These are phyloP conservation scores for Chlamydotis undulata DNA, from an alignment of 2,113 vertebrate genomes.

Conservation along the genomic window DNA sequence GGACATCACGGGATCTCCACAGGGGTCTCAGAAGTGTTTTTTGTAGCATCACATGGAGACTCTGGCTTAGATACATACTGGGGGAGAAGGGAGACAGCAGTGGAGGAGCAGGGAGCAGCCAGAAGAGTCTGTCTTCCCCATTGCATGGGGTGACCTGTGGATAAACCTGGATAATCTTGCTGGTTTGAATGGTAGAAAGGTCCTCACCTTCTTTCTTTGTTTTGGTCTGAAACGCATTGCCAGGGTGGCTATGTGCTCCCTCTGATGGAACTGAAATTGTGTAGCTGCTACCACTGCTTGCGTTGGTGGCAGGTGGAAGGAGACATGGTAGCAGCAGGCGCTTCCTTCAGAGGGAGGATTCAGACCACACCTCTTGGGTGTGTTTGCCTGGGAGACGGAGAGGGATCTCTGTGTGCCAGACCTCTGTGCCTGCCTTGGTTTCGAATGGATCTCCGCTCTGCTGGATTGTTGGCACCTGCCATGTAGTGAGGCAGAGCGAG, in stretches of 20 bases:
- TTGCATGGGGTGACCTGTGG: rapidly evolving
- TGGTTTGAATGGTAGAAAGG: neutral
- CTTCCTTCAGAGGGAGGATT: neutral
- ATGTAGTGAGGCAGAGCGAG: rapidly evolving
- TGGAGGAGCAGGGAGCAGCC: neutral
- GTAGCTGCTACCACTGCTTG: neutral
- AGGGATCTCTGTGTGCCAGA: neutral
- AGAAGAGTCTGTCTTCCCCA: neutral
- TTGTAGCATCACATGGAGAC: neutral
- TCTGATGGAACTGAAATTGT: neutral
- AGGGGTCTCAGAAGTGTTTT: too few species aligned
- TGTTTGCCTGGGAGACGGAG: neutral
- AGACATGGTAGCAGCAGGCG: neutral
- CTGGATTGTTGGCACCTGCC: rapidly evolving
- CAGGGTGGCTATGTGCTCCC: rapidly evolving
- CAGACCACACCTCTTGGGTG: rapidly evolving
- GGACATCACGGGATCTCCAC: neutral
- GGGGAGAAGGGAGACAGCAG: neutral
- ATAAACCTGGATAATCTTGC: neutral
- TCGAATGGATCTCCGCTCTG: neutral
- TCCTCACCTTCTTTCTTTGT: rapidly evolving
- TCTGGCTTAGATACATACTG: neutral
- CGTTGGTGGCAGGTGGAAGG: neutral
- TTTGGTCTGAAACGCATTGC: rapidly evolving
- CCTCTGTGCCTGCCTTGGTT: neutral